These are phyloP conservation scores for Callinectes sapidus DNA, from an alignment of 2,888 invertebrate genomes.

Conservation along the genomic window DNA sequence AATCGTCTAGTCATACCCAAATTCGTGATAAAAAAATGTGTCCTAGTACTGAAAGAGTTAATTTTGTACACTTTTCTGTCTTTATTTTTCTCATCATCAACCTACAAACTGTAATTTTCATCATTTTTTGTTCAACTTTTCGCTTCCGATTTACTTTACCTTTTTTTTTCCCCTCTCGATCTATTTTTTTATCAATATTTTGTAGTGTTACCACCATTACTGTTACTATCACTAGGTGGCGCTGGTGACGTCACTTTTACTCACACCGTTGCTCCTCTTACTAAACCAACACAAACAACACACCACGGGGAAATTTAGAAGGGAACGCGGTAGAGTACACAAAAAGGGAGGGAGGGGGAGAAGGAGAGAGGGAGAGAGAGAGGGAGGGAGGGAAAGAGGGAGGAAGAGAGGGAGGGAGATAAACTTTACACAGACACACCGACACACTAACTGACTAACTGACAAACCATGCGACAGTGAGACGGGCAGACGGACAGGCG, in stretches of 20 bases:
- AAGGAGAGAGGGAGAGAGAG: neutral
- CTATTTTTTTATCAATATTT: too few species aligned
- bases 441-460: conserved; percentile 14
- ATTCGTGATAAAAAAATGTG: too few species aligned
- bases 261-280: neutral
- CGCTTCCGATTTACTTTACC: too few species aligned
- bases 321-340: too few species aligned
- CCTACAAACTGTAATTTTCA: too few species aligned
- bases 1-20: too few species aligned
- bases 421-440: conserved; percentile 8
- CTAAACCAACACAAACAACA: neutral
- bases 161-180: too few species aligned
- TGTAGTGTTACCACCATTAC: neutral
- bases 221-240: neutral
- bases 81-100: too few species aligned
- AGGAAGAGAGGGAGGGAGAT: neutral
- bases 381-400: neutral
- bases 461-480: neutral
- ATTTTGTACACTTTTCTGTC: too few species aligned
- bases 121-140: too few species aligned
- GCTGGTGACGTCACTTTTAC: neutral
- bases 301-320: too few species aligned
- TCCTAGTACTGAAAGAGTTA: too few species aligned
- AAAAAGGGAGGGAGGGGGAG: neutral
- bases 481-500: conserved; percentile 7